These are phyloP conservation scores for Bombus pyrosoma DNA, from an alignment of 1,140 invertebrate genomes.

Conservation along the genomic window DNA sequence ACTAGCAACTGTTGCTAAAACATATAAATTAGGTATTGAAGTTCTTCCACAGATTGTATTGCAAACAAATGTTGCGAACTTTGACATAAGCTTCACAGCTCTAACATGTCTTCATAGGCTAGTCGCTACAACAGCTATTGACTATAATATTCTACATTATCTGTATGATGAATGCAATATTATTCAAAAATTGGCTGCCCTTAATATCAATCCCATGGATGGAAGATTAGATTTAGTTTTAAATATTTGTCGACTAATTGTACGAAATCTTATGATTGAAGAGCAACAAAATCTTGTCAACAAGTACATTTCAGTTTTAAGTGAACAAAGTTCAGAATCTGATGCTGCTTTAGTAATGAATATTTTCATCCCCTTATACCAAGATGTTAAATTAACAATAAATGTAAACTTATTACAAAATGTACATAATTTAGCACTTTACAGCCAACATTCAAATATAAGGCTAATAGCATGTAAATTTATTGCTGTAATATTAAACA, in stretches of 20 bases:
- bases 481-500: constrained; percentile 71
- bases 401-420: constrained; percentile 55
- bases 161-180: constrained; percentile 68
- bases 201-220: constrained; percentile 37
- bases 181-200: constrained; percentile 69
- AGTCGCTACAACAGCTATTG: constrained; percentile 48
- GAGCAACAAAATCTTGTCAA: constrained; percentile 52
- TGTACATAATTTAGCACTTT: constrained; percentile 61
- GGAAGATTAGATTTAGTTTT: constrained; percentile 63
- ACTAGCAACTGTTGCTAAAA: constrained; percentile 67
- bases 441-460: constrained; percentile 31
- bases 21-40: constrained; percentile 64
- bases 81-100: constrained; percentile 60
- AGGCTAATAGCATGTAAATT: constrained; percentile 61
- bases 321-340: constrained; percentile 53
- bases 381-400: constrained; percentile 55
- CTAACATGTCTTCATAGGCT: constrained; percentile 72
- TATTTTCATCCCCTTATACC: constrained; percentile 66
- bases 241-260: constrained; percentile 65
- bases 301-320: constrained; percentile 55
- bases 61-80: constrained; percentile 50
- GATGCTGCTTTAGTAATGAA: constrained; percentile 65
- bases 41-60: constrained; percentile 73
- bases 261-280: constrained; percentile 61
- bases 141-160: constrained; percentile 71